phyloP scores from a whole-genome alignment of 2,888 invertebrate genomes.

The Physocephala rufipes region DNA sequence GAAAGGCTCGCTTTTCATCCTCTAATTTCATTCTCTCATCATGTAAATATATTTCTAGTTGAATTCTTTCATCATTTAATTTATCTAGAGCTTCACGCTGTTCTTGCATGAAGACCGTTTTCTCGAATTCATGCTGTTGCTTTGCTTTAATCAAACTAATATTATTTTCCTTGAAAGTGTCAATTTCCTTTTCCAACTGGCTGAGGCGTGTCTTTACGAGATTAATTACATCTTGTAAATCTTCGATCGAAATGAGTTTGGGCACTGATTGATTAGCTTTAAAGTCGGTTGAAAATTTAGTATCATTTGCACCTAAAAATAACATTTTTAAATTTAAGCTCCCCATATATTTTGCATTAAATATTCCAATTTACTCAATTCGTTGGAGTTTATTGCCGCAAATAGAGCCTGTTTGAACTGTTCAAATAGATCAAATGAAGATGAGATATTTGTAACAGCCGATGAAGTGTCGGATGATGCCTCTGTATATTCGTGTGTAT shows the following conservation, averaged over 20 bases:
- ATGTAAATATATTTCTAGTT: slow-evolving; percentile 73
- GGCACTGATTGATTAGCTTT: not conserved
- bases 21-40: slow-evolving; percentile 76
- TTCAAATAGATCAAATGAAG: slow-evolving; percentile 50
- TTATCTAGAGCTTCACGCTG: slow-evolving; percentile 70
- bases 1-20: slow-evolving; percentile 74
- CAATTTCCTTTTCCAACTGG: slow-evolving; percentile 74
- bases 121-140: slow-evolving; percentile 72
- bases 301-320: slow-evolving; percentile 10
- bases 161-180: slow-evolving; percentile 69
- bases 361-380: not conserved
- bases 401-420: slow-evolving; percentile 56
- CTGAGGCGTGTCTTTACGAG: slow-evolving; percentile 68
- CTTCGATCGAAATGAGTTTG: slow-evolving; percentile 42
- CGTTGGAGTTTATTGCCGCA: slow-evolving; percentile 52
- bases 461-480: slow-evolving; percentile 40
- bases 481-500: slow-evolving; percentile 54
- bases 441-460: slow-evolving; percentile 25
- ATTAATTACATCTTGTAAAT: slow-evolving; percentile 52
- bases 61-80: slow-evolving; percentile 73
- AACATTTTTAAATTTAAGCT: not conserved
- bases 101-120: slow-evolving; percentile 72
- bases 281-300: not conserved
- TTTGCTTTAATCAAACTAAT: slow-evolving; percentile 68
- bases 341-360: not conserved